These are phyloP conservation scores for Pristis pectinata DNA, from an alignment of 2,797 vertebrate species.

Conservation along the genomic window DNA sequence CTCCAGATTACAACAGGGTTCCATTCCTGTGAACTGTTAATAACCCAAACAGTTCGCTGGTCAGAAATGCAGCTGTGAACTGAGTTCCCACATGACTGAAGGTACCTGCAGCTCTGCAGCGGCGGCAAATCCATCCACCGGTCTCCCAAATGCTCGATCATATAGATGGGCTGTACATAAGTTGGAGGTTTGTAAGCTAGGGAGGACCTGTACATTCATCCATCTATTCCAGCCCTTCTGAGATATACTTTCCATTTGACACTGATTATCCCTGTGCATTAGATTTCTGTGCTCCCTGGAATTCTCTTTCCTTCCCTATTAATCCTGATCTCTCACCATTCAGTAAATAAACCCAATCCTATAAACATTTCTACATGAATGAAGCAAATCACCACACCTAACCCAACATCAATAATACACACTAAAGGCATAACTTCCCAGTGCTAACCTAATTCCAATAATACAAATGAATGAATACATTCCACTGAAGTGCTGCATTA, in stretches of 20 bases:
- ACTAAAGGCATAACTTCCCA: background rate
- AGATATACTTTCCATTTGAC: background rate
- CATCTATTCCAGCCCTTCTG: background rate
- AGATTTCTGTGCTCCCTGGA: background rate
- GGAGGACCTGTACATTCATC: too few species aligned
- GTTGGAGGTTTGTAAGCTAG: too few species aligned
- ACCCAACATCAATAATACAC: background rate
- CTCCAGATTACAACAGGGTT: too few species aligned
- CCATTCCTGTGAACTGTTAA: too few species aligned
- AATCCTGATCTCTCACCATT: background rate
- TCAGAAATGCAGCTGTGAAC: too few species aligned
- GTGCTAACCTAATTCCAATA: background rate
- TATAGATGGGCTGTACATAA: too few species aligned
- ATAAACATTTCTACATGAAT: background rate
- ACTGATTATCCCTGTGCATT: background rate
- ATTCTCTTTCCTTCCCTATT: background rate
- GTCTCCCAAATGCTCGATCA: too few species aligned
- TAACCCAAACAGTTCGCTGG: too few species aligned
- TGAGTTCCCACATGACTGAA: too few species aligned
- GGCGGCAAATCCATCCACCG: too few species aligned
- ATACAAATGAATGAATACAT: background rate
- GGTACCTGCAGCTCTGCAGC: too few species aligned
- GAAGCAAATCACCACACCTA: background rate
- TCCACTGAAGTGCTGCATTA: background rate
- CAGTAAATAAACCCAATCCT: background rate